phyloP scores from a whole-genome alignment of 2,797 vertebrate species.

The Austrolebias charrua region DNA sequence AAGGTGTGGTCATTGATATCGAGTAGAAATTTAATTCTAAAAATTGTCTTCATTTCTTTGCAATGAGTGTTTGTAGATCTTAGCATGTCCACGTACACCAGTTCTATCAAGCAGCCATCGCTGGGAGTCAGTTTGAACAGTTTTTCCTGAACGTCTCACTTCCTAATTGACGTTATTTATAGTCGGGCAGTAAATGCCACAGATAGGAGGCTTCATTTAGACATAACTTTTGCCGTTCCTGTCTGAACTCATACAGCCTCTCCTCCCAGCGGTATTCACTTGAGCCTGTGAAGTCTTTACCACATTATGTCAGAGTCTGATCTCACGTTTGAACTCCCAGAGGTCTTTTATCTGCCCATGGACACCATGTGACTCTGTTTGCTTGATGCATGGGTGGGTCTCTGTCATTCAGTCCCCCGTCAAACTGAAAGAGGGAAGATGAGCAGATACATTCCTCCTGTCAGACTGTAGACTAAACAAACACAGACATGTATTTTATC shows the following conservation, averaged over 20 bases:
- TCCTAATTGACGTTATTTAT: no score
- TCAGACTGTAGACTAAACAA: slow-evolving; percentile 60
- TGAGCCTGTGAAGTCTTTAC: background rate
- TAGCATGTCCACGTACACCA: no score
- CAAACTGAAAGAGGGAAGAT: slow-evolving; percentile 50
- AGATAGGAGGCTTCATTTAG: no score
- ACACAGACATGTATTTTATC: slow-evolving; percentile 28
- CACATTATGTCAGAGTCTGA: slow-evolving; percentile 31
- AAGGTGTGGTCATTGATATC: no score
- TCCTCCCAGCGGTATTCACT: background rate
- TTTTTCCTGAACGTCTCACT: no score
- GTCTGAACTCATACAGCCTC: background rate
- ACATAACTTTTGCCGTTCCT: no score
- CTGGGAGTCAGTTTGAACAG: no score
- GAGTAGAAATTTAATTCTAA: no score
- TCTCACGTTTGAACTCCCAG: slow-evolving; percentile 47
- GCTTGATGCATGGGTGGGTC: slow-evolving; percentile 48
- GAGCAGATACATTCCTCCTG: slow-evolving; percentile 41
- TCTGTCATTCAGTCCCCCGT: background rate
- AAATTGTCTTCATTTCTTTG: no score
- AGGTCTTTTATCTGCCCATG: slow-evolving; percentile 43
- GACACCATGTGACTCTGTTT: slow-evolving; percentile 54
- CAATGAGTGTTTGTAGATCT: no score
- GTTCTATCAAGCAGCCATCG: no score
- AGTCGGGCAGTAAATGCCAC: no score